Conservation (phyloP, 2,113 vertebrate species). For the Siphamia tubifer region DNA sequence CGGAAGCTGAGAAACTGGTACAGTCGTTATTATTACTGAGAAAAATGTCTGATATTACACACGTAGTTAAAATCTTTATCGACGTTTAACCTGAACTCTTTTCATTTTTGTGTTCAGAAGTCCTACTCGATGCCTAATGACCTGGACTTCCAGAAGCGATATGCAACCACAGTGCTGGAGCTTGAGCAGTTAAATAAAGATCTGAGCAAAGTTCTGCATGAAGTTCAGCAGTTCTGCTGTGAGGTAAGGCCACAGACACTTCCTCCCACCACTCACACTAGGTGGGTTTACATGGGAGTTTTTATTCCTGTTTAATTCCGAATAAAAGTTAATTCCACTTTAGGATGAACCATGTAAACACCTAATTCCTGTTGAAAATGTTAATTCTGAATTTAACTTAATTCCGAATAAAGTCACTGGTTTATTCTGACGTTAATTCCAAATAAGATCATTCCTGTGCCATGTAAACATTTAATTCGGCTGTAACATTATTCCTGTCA, state of each 20-base stretch:
- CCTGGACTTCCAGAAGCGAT: conserved; percentile 95
- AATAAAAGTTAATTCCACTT: too few relatives aligned
- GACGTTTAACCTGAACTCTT: neutral
- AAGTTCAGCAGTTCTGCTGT: conserved; percentile 96
- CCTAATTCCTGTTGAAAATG: too few relatives aligned
- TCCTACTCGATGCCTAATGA: conserved; percentile 92
- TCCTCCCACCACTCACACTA: too few relatives aligned
- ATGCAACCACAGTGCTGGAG: conserved; percentile 93
- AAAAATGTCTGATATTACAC: neutral
- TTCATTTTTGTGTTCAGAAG: conserved; percentile 81
- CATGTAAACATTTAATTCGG: too few relatives aligned
- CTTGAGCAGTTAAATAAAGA: conserved; percentile 98
- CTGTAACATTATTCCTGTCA: too few relatives aligned
- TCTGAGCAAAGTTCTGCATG: conserved; percentile 95
- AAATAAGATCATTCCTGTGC: too few relatives aligned
- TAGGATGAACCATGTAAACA: too few relatives aligned
- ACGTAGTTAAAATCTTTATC: neutral
- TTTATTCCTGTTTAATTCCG: too few relatives aligned
- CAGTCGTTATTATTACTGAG: neutral
- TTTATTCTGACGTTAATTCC: too few relatives aligned
- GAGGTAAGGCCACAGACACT: conserved; percentile 79
- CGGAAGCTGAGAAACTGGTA: conserved; percentile 97
- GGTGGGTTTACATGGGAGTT: too few relatives aligned
- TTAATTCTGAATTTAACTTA: too few relatives aligned
- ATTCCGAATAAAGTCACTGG: too few relatives aligned